phyloP scores from a whole-genome alignment of 2,888 invertebrate species.

The Drosophila siamana region DNA sequence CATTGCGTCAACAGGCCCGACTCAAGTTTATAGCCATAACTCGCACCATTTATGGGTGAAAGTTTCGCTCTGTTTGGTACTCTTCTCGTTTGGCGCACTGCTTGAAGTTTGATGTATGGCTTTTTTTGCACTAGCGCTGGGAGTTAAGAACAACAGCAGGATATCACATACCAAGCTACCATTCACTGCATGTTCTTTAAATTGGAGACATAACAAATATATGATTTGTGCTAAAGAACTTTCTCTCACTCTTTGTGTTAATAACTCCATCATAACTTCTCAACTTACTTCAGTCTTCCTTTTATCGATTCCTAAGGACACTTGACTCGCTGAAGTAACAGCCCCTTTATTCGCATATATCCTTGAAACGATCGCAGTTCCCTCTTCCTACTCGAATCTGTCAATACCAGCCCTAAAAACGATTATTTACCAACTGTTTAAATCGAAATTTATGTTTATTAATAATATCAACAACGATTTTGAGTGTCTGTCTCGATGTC shows the following conservation, averaged over 20 bases:
- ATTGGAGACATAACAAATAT: neutral
- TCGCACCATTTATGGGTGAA: constrained; percentile 75
- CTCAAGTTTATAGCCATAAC: constrained; percentile 55
- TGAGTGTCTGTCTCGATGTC: neutral
- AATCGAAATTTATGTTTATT: constrained; percentile 80
- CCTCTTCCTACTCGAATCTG: constrained; percentile 46
- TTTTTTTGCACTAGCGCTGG: constrained; percentile 5
- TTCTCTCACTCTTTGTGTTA: neutral
- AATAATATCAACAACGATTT: constrained; percentile 81
- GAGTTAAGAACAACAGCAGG: constrained; percentile 51
- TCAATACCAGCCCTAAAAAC: constrained; percentile 63
- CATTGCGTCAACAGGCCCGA: constrained; percentile 64
- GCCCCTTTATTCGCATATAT: constrained; percentile 20
- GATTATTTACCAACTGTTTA: constrained; percentile 81
- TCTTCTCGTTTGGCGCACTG: constrained; percentile 49
- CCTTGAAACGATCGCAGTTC: constrained; percentile 43
- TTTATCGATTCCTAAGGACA: neutral
- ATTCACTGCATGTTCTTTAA: constrained; percentile 4
- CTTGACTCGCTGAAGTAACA: constrained; percentile 13
- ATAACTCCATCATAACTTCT: neutral
- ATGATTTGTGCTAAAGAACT: no score
- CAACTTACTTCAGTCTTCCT: neutral
- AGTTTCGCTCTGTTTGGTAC: constrained; percentile 46
- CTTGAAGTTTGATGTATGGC: constrained; percentile 75
- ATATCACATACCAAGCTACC: constrained; percentile 43